Evolutionary conservation across 2,113 vertebrate genomes (phyloP), one percentile per base, ranked within the genome.

Genomic region (Oceanodroma tethys): DNA sequence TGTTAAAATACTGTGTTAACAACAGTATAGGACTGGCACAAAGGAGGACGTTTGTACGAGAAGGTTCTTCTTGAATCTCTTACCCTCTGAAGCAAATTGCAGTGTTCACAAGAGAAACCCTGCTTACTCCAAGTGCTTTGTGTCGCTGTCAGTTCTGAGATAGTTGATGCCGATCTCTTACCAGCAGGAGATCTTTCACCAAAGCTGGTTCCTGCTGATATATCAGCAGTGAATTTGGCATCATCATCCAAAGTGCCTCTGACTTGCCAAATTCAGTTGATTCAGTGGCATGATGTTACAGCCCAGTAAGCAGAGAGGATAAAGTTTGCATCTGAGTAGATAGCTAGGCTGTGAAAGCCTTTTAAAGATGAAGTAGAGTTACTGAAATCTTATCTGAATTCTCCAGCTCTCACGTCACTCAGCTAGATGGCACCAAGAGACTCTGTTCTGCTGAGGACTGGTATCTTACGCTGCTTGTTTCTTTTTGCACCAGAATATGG

Each of bases 371-470:
- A 89, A 79, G 73, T 1, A 36, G 70, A 43, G 36, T 80, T 80
- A 23, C 62, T 88, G 88, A 88, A 90, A 73, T 86, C 20, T 94
- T 65, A 26, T 1, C 48, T 86, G 78, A 68, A 74, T 76, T 66
- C 71, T 88, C 62, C 74, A 73, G 62, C 87, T 92, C 79, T 90
- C 45, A 11, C 10, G 8, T 95, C 90, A 70, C 45, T 90, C 81
- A 90, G 93, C 95, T 93, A 50, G 78, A 42, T 94, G 88, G 89
- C 94, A 95, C 91, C 74, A 88, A 75, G 88, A 94, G 68, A 81
- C 84, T 60, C 79, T 22, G 62, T 60, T 81, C 43, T 38, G 48
- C 65, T 29, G 36, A 71, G 88, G 13, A 20, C 36, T 34, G 9
- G 6, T 21, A 16, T 47, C 7, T 5, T 71, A 16, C 1, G 26